A percentile compares a stretch with the other conserved stretches of the same genome.
These are phyloP conservation scores for Piscicola geometra DNA, from an alignment of 2,888 invertebrate species.

Conservation along the genomic window DNA sequence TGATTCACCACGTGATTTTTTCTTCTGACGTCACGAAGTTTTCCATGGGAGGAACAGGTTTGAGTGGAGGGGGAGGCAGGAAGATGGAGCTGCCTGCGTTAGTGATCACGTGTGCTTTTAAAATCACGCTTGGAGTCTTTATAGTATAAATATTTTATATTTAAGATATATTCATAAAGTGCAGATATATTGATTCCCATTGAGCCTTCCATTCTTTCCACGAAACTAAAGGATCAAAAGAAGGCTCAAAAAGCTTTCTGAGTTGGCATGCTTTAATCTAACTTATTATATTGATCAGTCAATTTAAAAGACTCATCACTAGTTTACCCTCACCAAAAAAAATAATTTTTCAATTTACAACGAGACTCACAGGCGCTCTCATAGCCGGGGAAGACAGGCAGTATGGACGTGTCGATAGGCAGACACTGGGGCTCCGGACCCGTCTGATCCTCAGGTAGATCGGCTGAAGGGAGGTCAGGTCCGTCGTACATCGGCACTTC, in stretches of 20 bases:
- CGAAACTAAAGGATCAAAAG: not conserved
- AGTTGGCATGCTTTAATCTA: too few species aligned
- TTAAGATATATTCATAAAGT: too few species aligned
- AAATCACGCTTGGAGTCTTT: too few species aligned
- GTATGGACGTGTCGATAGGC: conserved; percentile 41
- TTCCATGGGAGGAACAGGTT: conserved; percentile 26
- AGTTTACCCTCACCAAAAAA: not conserved
- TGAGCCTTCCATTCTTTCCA: too few species aligned
- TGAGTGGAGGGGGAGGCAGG: conserved; percentile 38
- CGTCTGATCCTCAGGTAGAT: conserved; percentile 43
- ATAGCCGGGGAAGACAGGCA: conserved; percentile 41
- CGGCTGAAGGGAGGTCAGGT: conserved; percentile 43
- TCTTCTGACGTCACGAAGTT: conserved; percentile 35
- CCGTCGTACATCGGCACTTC: conserved; percentile 44
- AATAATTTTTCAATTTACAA: not conserved
- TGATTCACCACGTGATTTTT: conserved; percentile 34
- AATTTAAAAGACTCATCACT: too few species aligned
- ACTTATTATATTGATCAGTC: too few species aligned
- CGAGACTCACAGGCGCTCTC: conserved; percentile 41
- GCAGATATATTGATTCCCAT: too few species aligned
- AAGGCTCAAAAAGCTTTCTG: not conserved
- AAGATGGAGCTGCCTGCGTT: conserved; percentile 34
- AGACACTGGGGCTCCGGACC: conserved; percentile 41
- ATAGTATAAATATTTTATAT: too few species aligned
- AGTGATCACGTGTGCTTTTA: too few species aligned